phyloP scores from a whole-genome alignment of 2,113 vertebrate genomes.

The Mus pahari region DNA sequence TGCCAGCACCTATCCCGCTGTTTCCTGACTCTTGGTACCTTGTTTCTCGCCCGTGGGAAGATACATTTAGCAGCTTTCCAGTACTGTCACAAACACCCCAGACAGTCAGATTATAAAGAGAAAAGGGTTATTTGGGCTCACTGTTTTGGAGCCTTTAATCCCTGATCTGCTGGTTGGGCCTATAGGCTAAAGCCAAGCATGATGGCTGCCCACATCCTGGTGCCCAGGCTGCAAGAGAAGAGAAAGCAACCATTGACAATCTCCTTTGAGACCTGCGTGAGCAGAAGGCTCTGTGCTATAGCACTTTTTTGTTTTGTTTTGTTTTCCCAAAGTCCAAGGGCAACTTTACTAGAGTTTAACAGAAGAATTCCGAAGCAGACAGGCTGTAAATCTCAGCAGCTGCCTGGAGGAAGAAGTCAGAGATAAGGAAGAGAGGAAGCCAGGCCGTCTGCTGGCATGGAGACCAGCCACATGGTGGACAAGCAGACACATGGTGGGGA shows the following conservation, averaged over 20 bases:
- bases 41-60: not conserved
- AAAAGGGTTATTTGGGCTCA: not conserved
- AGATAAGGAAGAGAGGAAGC: not conserved
- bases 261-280: not conserved
- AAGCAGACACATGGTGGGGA: not conserved
- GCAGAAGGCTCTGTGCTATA: not conserved
- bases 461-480: not conserved
- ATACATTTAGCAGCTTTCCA: not conserved
- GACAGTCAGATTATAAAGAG: not conserved
- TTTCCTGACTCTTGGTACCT: not conserved
- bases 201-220: not conserved
- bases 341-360: not conserved
- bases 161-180: not conserved
- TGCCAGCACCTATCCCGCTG: not conserved
- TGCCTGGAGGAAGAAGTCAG: not conserved
- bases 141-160: not conserved
- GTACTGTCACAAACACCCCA: not conserved
- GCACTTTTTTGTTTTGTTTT: too few relatives aligned
- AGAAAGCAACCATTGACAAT: not conserved
- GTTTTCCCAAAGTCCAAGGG: not conserved
- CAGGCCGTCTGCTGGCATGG: not conserved
- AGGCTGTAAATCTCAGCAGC: not conserved
- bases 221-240: not conserved
- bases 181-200: not conserved
- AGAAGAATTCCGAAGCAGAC: not conserved